These are phyloP conservation scores for Galbula dea DNA, from an alignment of 2,113 vertebrate species.

Conservation along the genomic window DNA sequence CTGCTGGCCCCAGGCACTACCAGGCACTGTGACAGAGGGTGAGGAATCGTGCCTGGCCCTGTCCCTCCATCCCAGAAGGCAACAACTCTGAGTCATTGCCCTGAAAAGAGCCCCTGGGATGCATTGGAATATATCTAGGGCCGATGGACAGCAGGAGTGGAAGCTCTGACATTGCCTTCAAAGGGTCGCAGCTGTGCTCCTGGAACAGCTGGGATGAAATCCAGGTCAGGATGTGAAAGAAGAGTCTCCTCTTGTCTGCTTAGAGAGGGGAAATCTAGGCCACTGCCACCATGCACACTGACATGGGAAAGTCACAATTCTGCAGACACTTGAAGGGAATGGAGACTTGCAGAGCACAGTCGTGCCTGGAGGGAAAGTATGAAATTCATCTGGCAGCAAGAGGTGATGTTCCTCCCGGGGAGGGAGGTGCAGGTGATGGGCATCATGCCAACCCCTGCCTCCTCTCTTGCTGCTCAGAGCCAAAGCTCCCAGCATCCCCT, in stretches of 20 bases:
- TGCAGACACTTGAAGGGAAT: fast-evolving
- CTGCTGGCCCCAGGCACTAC: fast-evolving
- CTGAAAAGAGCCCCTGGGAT: background rate
- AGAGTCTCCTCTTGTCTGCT: background rate
- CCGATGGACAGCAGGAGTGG: fast-evolving
- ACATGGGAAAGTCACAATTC: fast-evolving
- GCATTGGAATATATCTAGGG: background rate
- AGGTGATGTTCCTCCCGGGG: background rate
- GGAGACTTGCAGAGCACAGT: background rate
- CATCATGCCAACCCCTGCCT: background rate
- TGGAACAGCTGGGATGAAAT: background rate
- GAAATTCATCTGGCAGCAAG: background rate
- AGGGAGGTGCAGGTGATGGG: background rate
- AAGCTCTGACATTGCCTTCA: background rate
- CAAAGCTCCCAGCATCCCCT: background rate
- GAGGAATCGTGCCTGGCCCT: fast-evolving
- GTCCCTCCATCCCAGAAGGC: fast-evolving
- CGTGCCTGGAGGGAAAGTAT: background rate
- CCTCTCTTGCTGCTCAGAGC: background rate
- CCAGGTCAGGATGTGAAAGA: background rate
- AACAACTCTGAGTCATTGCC: background rate
- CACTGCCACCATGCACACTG: background rate
- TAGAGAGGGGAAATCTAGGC: background rate
- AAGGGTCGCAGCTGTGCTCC: fast-evolving
- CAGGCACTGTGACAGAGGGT: fast-evolving